These are phyloP conservation scores for Urocyon cinereoargenteus DNA, from an alignment of 2,797 vertebrate genomes.

Conservation along the genomic window DNA sequence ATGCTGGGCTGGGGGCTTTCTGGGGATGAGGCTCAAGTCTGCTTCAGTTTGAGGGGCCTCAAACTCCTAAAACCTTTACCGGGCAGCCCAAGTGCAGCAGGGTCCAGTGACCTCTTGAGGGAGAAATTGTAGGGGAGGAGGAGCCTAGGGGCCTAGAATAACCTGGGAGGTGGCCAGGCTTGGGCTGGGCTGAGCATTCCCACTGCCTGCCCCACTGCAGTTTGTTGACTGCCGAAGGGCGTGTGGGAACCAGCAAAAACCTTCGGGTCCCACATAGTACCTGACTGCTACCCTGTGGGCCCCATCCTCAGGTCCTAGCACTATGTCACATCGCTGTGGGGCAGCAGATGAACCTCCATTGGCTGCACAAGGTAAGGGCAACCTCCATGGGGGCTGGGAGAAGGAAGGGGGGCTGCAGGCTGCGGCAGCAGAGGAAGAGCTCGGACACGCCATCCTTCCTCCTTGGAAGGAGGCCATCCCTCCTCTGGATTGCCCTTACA, in stretches of 20 bases:
- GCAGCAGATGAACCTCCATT: constrained; percentile 91
- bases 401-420: not conserved
- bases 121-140: not conserved
- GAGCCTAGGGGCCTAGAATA: not conserved
- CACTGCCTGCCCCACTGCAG: too few relatives aligned
- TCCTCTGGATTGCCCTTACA: accelerated
- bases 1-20: not conserved
- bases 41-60: not conserved
- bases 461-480: too few relatives aligned
- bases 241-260: not conserved
- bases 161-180: not conserved
- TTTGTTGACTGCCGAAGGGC: too few relatives aligned
- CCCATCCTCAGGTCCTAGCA: constrained; percentile 87
- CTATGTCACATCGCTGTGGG: constrained; percentile 91
- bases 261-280: not conserved
- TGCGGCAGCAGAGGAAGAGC: not conserved
- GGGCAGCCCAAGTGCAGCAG: not conserved
- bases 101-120: not conserved
- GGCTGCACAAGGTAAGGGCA: constrained; percentile 90
- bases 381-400: accelerated
- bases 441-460: not conserved
- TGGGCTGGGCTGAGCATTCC: not conserved
- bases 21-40: not conserved
- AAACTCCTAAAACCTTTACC: not conserved
- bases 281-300: not conserved